Percentiles rank a stretch among this genome's conserved stretches.
Conservation (phyloP, 2,888 invertebrate species). For the Linyphia triangularis region DNA sequence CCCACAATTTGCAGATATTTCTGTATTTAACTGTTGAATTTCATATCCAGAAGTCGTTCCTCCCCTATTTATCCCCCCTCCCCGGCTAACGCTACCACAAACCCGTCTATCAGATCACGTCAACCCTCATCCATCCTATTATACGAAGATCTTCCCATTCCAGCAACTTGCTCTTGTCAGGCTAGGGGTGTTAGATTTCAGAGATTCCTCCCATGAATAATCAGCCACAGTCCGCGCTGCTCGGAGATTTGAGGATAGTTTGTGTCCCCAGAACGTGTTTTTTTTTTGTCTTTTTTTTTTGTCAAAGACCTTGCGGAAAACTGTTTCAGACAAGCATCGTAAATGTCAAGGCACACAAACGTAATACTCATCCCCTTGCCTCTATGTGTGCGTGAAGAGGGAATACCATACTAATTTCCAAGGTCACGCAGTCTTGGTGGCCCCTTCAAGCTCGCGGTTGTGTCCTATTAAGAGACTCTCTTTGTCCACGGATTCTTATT, state of each 20-base stretch:
- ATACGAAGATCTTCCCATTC: background rate
- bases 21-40: too few species aligned
- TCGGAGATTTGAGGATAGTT: background rate
- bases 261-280: background rate
- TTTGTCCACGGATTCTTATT: slow-evolving; percentile 54
- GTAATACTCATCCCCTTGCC: slow-evolving; percentile 16
- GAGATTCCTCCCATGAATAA: slow-evolving; percentile 31
- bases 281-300: too few species aligned
- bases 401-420: slow-evolving; percentile 39
- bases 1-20: too few species aligned
- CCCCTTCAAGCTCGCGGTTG: slow-evolving; percentile 1
- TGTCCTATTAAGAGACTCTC: slow-evolving; percentile 36
- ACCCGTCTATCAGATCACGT: slow-evolving; percentile 16
- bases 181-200: slow-evolving; percentile 14
- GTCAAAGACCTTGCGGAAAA: slow-evolving; percentile 11
- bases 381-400: background rate
- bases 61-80: too few species aligned
- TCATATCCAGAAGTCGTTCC: too few species aligned
- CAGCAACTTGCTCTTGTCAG: background rate
- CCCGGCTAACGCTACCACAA: background rate
- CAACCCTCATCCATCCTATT: background rate
- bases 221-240: slow-evolving; percentile 18
- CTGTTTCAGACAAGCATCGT: slow-evolving; percentile 32
- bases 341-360: slow-evolving; percentile 47
- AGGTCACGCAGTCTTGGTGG: slow-evolving; percentile 40